A percentile compares a stretch with the other conserved stretches of the same genome.
phyloP scores from a whole-genome alignment of 92 coral and sea anemone species.

The Umimayanthus kanabou region DNA sequence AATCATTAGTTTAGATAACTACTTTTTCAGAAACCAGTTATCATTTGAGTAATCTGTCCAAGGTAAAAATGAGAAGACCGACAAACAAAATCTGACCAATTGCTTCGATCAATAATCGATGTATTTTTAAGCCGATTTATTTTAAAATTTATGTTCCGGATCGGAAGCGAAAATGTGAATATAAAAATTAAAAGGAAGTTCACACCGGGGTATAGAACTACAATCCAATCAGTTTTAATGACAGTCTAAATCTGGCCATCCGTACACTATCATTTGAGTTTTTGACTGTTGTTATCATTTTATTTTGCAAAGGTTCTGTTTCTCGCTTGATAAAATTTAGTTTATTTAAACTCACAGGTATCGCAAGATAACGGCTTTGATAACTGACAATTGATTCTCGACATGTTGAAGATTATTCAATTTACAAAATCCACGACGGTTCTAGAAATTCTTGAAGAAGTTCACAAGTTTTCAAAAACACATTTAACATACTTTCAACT shows the following conservation, averaged over 20 bases:
- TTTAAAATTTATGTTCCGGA: neutral
- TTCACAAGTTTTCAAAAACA: neutral
- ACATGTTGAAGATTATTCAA: neutral
- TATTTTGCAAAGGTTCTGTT: too few relatives aligned
- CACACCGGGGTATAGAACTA: neutral
- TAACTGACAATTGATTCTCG: neutral
- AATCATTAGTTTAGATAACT: neutral
- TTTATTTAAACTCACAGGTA: too few relatives aligned
- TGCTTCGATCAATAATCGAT: neutral
- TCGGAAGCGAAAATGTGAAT: neutral
- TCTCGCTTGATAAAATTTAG: neutral
- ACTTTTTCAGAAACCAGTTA: neutral
- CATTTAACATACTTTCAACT: too few relatives aligned
- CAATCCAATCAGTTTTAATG: neutral
- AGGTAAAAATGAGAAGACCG: neutral
- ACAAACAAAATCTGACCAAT: neutral
- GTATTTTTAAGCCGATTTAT: neutral
- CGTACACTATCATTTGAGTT: neutral
- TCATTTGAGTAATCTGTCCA: neutral
- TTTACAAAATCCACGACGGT: neutral
- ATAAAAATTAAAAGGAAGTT: neutral
- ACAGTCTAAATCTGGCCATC: neutral
- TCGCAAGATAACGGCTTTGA: too few relatives aligned
- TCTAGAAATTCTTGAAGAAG: neutral
- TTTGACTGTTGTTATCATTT: neutral